Evolutionary conservation across 2,113 vertebrate genomes (phyloP), one percentile per base, ranked within the genome.

Genomic region (Lynx canadensis): DNA sequence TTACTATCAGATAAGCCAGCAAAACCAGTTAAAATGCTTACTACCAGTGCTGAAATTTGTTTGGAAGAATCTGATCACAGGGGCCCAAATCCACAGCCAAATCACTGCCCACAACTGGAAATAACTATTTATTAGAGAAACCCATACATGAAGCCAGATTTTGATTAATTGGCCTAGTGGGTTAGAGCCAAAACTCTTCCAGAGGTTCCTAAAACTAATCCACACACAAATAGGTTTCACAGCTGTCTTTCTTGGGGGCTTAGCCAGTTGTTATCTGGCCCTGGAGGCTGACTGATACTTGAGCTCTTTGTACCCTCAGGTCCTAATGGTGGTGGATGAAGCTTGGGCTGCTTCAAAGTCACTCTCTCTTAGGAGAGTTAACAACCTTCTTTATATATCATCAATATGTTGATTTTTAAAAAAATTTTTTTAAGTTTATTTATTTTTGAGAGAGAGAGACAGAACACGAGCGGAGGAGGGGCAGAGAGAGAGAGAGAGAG

Each of bases 151-250:
- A 94, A 91, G 33, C 65, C 29, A 9, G 38, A 81, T 9, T 60
- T 94, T 78, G n/a, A 15, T 95, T 93, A 95, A 45, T 48, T 66
- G 36, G n/a, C 65, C 74, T 96, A n/a, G 50, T 79, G 38, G 68
- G 23, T 68, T 60, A 83, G 7, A 38, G 12, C 41, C 55, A n/a
- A 90, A 96, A 93, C 10, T 90, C 80, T 71, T 79, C 25, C 57
- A 52, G 68, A 81, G 57, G 96, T 3, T 85, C 57, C n/a, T 73
- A 31, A 36, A 69, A 71, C 15, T 27, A 33, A 60, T 45, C 38
- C 12, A 57, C 1, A 50, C 2, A 63, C 3, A 74, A 65, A 88
- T 74, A 36, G 3, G 73, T 36, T 91, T 57, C 27, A 60, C 55
- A 95, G 15, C 48, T 33, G 21, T 52, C 12, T 85, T 81, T 69